Base-by-base conservation (phyloP, 2,888 invertebrate species). In the Epirrhoe tristata region DNA sequence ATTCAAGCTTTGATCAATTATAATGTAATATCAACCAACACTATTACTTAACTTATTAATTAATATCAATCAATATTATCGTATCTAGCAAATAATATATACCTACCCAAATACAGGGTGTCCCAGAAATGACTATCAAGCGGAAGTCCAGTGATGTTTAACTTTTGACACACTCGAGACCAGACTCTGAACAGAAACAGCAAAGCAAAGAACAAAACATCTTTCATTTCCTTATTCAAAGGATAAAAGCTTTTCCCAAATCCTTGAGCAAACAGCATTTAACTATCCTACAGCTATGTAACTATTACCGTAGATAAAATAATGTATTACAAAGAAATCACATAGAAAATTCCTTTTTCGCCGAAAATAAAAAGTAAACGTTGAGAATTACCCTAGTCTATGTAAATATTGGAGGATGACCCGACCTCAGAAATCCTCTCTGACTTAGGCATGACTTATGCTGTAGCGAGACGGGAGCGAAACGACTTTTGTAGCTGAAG, bases 371-470 rank as follows among this genome's bases (percentile, higher is more conserved):
- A 72, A 74, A 63, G 69, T 67, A 64, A 71, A 71, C 61, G 54
- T 12, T n/a, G 64, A 66, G 68, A 70, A 74, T 71, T 68, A 69
- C 17, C 71, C 67, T 52, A 56, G 59, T 69, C 73, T 69, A 67
- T 73, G 71, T 68, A 74, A 74, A 74, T 69, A 74, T 67, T 71
- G 52, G 67, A 60, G 43, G 60, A 67, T 70, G 65, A 59, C 62
- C 63, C 70, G 60, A 71, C 67, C 69, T 67, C 63, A 63, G 56
- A 55, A 59, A 56, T 60, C 63, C 63, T 51, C 56, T 34, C 17
- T 24, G 36, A 59, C 52, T 60, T 54, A 43, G 12, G 39, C 0
- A 43, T 12, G 12, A 12, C 39, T 43, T 43, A 43, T 43, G 12
- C 0, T 36, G 2, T 7, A 36, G 36, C 8, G 8, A 43, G 39